phyloP scores from a whole-genome alignment of 2,888 invertebrate species.

The Arge pagana region DNA sequence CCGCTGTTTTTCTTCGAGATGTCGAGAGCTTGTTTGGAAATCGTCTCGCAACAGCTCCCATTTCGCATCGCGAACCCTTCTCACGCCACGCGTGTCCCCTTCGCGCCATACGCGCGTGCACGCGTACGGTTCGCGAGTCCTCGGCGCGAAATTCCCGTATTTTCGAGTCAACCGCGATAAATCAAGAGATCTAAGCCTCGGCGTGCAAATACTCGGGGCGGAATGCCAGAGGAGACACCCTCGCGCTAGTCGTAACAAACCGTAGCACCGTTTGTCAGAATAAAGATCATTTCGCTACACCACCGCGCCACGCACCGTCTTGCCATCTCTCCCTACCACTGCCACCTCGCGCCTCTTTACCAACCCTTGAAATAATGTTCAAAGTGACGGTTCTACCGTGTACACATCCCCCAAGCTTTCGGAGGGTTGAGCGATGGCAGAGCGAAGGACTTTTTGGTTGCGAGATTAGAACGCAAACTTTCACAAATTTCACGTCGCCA shows the following conservation, averaged over 20 bases:
- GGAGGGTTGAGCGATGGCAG: neutral
- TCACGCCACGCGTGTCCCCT: no score
- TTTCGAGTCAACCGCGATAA: conserved; percentile 5
- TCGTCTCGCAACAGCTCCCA: no score
- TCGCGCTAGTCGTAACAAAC: neutral
- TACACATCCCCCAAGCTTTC: neutral
- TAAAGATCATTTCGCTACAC: conserved; percentile 13
- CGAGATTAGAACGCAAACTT: conserved; percentile 5
- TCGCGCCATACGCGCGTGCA: neutral
- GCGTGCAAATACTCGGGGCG: neutral
- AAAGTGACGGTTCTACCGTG: conserved; percentile 9
- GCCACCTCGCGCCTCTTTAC: neutral
- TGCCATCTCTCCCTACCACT: neutral
- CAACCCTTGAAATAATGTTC: neutral
- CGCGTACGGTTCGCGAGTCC: neutral
- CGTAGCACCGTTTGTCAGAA: conserved; percentile 12
- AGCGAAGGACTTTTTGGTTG: conserved; percentile 5
- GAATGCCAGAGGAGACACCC: neutral
- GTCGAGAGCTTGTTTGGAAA: no score
- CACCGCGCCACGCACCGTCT: neutral
- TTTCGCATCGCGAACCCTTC: no score
- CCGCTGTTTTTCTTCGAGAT: no score
- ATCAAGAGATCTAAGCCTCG: conserved; percentile 14
- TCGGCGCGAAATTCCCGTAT: neutral
- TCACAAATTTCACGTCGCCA: conserved; percentile 1